phyloP scores from a whole-genome alignment of 2,797 vertebrate genomes.

The Sibirionetta formosa region DNA sequence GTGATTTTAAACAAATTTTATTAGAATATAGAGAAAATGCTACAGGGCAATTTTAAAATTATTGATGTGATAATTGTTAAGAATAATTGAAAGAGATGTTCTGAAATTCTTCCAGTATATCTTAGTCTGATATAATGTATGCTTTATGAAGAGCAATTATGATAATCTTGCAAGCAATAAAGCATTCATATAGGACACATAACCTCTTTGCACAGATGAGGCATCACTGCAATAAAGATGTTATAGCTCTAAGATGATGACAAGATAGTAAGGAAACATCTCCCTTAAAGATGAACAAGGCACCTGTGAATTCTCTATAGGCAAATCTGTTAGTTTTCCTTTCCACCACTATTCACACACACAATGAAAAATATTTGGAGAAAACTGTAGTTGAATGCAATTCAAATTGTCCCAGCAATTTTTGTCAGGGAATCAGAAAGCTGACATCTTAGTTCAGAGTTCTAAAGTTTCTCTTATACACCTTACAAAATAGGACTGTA shows the following conservation, averaged over 20 bases:
- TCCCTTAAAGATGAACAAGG: neutral
- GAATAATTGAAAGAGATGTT: neutral
- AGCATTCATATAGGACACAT: neutral
- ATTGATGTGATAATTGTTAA: neutral
- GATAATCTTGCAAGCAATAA: neutral
- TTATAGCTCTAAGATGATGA: neutral
- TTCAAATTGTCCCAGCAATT: neutral
- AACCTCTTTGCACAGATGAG: neutral
- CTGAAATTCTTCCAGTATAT: neutral
- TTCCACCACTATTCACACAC: accelerated
- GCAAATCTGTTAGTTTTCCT: neutral
- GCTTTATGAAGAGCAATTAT: neutral
- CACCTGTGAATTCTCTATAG: neutral
- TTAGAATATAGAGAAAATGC: neutral
- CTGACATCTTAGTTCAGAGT: neutral
- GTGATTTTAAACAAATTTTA: neutral
- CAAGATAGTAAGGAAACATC: neutral
- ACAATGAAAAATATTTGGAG: neutral
- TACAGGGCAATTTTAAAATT: neutral
- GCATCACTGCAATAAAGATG: neutral
- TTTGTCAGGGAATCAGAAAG: neutral
- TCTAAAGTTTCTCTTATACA: neutral
- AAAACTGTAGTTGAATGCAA: neutral
- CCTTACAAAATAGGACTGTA: neutral
- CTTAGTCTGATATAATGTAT: neutral